Evolutionary conservation across 2,113 vertebrate genomes (phyloP), one percentile per base, ranked within the genome.

Genomic region (Protomyctophum bolini): DNA sequence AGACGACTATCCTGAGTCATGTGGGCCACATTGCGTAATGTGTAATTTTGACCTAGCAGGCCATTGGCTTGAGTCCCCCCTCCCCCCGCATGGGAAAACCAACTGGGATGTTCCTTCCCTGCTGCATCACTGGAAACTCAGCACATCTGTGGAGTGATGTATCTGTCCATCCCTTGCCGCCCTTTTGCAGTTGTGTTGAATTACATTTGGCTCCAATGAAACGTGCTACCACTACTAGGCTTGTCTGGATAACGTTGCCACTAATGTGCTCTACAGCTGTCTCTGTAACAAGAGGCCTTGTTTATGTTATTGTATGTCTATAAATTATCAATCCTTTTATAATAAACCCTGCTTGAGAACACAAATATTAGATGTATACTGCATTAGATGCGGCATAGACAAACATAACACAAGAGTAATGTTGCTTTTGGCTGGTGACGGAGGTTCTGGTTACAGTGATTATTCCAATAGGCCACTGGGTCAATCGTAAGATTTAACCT

Each of bases 401-500:
- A 47, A 7, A 1, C 46, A 9, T 64, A 51, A 52, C 14, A n/a
- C 14, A 54, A 66, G 48, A 12, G 29, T 50, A 54, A 54, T 66
- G 51, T 41, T 66, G 21, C 45, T 14, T 14, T 55, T 61, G 45
- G 66, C 11, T 45, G 52, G 21, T 11, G 46, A 50, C 50, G 59
- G 6, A 68, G 11, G 21, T 66, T 59, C 1, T 48, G 7, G 15
- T 70, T 52, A 8, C 10, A n/a, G 63, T 7, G 10, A n/a, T 66
- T 41, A 10, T 14, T 45, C 28, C 4, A 11, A 47, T 58, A 3
- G 10, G 15, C 10, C 28, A 12, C 8, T 29, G 8, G 70, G 58
- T 74, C 57, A 73, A 6, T 63, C 56, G 2, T 11, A 56, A 9
- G 7, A 52, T 51, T 76, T 10, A 69, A 58, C 71, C 65, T 83